phyloP scores from a whole-genome alignment of 2,888 invertebrate species.

The Apodemia mormo region DNA sequence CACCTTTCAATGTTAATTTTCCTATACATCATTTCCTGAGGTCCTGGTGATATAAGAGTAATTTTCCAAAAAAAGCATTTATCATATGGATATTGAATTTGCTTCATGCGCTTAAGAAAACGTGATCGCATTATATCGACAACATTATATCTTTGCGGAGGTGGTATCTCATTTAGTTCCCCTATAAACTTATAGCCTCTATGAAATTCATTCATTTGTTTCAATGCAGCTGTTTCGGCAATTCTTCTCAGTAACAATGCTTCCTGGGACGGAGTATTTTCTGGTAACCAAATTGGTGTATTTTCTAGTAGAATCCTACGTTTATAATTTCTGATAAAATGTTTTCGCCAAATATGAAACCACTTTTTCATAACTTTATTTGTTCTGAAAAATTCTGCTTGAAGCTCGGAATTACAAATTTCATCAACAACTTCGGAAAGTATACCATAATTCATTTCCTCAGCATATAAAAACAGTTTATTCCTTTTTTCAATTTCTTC shows the following conservation, averaged over 20 bases:
- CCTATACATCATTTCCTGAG: slow-evolving; percentile 63
- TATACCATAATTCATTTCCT: slow-evolving; percentile 53
- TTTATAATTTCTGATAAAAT: slow-evolving; percentile 58
- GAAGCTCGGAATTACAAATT: slow-evolving; percentile 60
- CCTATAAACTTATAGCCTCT: slow-evolving; percentile 67
- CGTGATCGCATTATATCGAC: slow-evolving; percentile 72
- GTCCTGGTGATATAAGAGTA: slow-evolving; percentile 80
- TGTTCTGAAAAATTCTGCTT: slow-evolving; percentile 60
- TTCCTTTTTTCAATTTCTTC: slow-evolving; percentile 59
- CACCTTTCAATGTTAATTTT: slow-evolving; percentile 73
- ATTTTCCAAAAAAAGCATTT: slow-evolving; percentile 83
- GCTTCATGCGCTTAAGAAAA: slow-evolving; percentile 72
- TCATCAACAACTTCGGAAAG: slow-evolving; percentile 56
- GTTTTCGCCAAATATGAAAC: slow-evolving; percentile 62
- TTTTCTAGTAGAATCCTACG: slow-evolving; percentile 62
- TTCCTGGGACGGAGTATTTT: slow-evolving; percentile 60
- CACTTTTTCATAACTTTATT: slow-evolving; percentile 63
- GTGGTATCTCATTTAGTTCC: slow-evolving; percentile 54
- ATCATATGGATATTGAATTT: slow-evolving; percentile 66
- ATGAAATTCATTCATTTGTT: slow-evolving; percentile 67
- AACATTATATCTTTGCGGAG: slow-evolving; percentile 61
- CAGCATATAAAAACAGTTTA: slow-evolving; percentile 52
- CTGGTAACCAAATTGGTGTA: slow-evolving; percentile 71
- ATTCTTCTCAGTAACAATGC: slow-evolving; percentile 53
- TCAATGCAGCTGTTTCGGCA: slow-evolving; percentile 57